phyloP scores from a whole-genome alignment of 1,140 invertebrate genomes.

The Orius laevigatus region DNA sequence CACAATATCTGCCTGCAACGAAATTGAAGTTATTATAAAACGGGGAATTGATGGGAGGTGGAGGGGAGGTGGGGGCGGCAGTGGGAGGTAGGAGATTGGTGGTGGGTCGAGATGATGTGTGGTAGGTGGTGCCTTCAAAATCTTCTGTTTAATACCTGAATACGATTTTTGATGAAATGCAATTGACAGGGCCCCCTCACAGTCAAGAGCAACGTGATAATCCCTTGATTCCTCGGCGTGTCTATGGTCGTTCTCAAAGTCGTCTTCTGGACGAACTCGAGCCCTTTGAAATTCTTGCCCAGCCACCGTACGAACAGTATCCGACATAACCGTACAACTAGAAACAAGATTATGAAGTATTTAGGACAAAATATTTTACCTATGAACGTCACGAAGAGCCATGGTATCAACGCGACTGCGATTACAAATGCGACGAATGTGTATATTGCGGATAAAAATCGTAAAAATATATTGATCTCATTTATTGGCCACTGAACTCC shows the following conservation, averaged over 20 bases:
- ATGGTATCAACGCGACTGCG: slow-evolving; percentile 9
- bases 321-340: slow-evolving; percentile 24
- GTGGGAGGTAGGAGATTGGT: no score
- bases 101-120: no score
- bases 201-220: slow-evolving; percentile 44
- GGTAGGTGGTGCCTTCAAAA: no score
- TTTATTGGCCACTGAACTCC: neutral
- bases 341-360: neutral
- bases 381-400: slow-evolving; percentile 10
- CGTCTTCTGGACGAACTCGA: slow-evolving; percentile 43
- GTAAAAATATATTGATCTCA: slow-evolving; percentile 8
- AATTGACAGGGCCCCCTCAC: slow-evolving; percentile 33
- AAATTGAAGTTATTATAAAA: no score
- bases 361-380: slow-evolving; percentile 4
- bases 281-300: slow-evolving; percentile 34
- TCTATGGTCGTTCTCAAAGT: slow-evolving; percentile 47
- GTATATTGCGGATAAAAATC: slow-evolving; percentile 9
- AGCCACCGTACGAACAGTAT: slow-evolving; percentile 29
- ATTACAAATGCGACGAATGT: slow-evolving; percentile 14
- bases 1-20: slow-evolving; percentile 24
- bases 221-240: slow-evolving; percentile 48
- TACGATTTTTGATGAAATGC: slow-evolving; percentile 17
- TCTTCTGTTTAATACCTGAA: no score
- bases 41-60: no score
- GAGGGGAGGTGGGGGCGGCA: no score